A percentile compares a stretch with the other conserved stretches of the same genome.
These are phyloP conservation scores for Oenanthe melanoleuca DNA, from an alignment of 2,113 vertebrate genomes.

Conservation along the genomic window DNA sequence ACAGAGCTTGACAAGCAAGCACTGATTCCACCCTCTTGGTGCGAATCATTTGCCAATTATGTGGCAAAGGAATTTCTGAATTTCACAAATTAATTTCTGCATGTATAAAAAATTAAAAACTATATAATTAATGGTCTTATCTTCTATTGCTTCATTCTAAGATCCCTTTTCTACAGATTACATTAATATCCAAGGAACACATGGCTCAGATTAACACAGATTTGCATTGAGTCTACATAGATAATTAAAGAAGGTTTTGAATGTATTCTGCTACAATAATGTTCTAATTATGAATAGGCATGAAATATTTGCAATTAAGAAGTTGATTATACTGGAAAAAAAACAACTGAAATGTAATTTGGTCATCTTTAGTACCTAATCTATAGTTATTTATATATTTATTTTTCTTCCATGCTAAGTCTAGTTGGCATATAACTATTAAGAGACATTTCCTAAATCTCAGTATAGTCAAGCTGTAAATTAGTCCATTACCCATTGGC, in stretches of 20 bases:
- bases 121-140: neutral
- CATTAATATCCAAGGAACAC: neutral
- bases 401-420: neutral
- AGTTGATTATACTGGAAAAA: neutral
- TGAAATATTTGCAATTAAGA: neutral
- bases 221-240: neutral
- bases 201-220: neutral
- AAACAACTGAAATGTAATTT: neutral
- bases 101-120: neutral
- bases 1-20: conserved; percentile 49
- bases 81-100: conserved; percentile 19
- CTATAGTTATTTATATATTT: neutral
- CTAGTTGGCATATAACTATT: neutral
- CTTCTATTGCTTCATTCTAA: neutral
- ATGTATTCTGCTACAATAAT: neutral
- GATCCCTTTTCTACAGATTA: neutral
- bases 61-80: conserved; percentile 41
- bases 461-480: neutral
- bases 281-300: neutral
- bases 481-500: neutral
- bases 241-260: neutral
- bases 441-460: neutral
- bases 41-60: conserved; percentile 51
- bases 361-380: neutral
- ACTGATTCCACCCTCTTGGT: conserved; percentile 36